Conservation (phyloP, 1,140 invertebrate species). For the Saccostrea cuccullata region DNA sequence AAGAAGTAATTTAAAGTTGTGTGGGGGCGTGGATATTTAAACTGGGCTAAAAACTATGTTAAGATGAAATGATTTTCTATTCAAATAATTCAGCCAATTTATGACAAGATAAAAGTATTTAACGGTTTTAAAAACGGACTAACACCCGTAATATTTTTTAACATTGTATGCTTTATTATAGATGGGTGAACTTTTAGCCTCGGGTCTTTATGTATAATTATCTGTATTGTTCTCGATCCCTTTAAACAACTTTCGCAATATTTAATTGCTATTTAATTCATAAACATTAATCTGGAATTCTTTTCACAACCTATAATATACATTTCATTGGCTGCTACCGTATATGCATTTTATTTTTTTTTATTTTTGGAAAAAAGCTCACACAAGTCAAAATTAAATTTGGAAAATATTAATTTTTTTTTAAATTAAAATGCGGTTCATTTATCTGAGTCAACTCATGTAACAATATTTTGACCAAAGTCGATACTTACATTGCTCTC, state of each 20-base stretch:
- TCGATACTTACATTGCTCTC: neutral
- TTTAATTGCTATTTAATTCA: neutral
- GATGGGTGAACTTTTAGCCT: neutral
- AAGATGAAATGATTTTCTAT: neutral
- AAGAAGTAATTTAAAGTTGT: neutral
- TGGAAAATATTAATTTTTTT: too few relatives aligned
- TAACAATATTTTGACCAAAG: too few relatives aligned
- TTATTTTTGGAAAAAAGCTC: too few relatives aligned
- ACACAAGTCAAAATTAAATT: too few relatives aligned
- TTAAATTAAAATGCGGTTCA: too few relatives aligned
- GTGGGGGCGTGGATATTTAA: neutral
- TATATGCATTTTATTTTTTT: neutral
- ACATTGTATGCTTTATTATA: neutral
- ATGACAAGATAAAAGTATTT: neutral
- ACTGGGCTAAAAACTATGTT: neutral
- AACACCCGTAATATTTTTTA: neutral
- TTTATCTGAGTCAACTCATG: too few relatives aligned
- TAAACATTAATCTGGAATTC: neutral
- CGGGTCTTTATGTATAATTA: neutral
- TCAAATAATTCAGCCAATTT: neutral
- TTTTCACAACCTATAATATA: too few relatives aligned
- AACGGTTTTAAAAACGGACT: neutral
- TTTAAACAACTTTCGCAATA: neutral
- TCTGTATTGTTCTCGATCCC: neutral
- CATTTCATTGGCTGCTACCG: neutral